Base-by-base conservation (phyloP, 2,888 invertebrate genomes). In the Caenorhabditis sp. region DNA sequence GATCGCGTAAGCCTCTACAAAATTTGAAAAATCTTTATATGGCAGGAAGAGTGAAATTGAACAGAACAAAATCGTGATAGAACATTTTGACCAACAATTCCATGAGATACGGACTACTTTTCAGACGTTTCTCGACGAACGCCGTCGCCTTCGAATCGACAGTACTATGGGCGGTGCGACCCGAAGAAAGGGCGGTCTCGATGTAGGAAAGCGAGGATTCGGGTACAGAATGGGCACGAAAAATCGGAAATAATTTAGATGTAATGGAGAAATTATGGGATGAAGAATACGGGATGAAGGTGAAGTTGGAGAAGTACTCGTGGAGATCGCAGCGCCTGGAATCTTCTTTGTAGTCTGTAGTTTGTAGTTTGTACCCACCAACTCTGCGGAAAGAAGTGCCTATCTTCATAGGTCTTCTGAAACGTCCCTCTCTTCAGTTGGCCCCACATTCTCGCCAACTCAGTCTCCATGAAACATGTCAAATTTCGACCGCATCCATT, bases 81-180 rank as follows among this genome's bases (percentile, higher is more conserved):
- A 87, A 90, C 89, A 90, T 90, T 66, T 88, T 84, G 22, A 90
- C 84, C 12, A 90, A 72, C 31, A 86, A 85, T 69, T 89, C 89
- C 87, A 90, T 89, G 14, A 90, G 83, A 81, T 90, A 89, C 12
- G 89, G 87, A 26, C 76, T 80, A 12, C 64, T 75, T 16, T 14
- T 61, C 14, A 84, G 31, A 16, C 84, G 26, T 26, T 80, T 84
- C 24, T 76, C 75, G 0, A 84, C 56, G 41, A 84, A 84, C 0
- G 58, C 19, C 14, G 64, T 80, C 19, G 84, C 84, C 68, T 84
- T 84, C 38, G 84, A 63, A n/a, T 64, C 61, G 7, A 84, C 85
- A 8, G 87, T 87, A 28, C 68, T 76, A 70, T 87, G 87, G 19
- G 82, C 80, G n/a, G 87, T 87, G 4, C 84, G 61, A 1, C 83